These are phyloP conservation scores for Euphydryas editha DNA, from an alignment of 2,888 invertebrate species.

Conservation along the genomic window DNA sequence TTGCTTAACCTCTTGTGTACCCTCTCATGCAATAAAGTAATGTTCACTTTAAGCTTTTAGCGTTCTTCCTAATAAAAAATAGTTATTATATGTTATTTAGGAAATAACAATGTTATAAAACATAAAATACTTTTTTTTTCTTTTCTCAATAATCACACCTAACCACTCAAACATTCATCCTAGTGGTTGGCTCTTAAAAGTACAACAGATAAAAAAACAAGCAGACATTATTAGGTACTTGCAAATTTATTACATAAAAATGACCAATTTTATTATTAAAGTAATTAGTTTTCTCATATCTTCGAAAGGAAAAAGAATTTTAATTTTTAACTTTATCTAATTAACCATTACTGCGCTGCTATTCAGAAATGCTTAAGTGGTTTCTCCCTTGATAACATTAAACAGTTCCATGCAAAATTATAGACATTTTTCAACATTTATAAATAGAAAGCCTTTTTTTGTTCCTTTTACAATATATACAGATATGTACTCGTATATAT, in stretches of 20 bases:
- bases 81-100: no score
- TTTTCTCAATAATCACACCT: no score
- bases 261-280: background rate
- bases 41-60: background rate
- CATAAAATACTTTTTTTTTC: no score
- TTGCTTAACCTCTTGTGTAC: background rate
- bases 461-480: background rate
- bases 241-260: no score
- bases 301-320: background rate
- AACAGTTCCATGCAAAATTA: background rate
- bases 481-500: background rate
- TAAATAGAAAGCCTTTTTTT: background rate
- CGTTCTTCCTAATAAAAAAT: background rate
- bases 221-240: no score
- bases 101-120: no score
- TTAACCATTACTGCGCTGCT: constrained; percentile 6
- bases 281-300: background rate
- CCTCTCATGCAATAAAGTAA: background rate
- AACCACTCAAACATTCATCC: no score
- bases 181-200: no score
- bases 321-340: constrained; percentile 13
- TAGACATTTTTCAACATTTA: background rate
- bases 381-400: background rate
- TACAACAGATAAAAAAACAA: no score
- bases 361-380: background rate